A percentile compares a stretch with the other conserved stretches of the same genome.
Conservation (phyloP, 2,113 vertebrate genomes). For the Lontra canadensis region DNA sequence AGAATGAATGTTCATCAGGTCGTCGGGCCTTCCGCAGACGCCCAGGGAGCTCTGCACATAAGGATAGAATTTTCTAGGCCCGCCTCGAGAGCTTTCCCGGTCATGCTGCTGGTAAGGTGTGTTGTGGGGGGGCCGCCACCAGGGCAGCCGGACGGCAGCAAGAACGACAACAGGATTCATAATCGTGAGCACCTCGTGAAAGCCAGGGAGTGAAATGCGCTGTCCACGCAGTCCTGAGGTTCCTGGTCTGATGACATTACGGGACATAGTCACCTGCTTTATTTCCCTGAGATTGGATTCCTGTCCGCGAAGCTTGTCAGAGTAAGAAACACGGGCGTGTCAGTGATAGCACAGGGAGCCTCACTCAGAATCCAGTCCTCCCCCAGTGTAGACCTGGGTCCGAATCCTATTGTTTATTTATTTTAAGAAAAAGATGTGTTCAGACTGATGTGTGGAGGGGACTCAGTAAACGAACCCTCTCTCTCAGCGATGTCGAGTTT, state of each 20-base stretch:
- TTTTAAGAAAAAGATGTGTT: neutral
- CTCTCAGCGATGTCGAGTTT: neutral
- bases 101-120: constrained; percentile 89
- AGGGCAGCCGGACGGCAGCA: rapidly evolving
- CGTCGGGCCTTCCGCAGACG: constrained; percentile 76
- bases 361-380: neutral
- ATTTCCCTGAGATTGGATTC: neutral
- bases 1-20: constrained; percentile 86
- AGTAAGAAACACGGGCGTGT: neutral
- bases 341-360: too few relatives aligned
- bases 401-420: neutral
- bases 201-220: neutral
- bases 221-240: neutral
- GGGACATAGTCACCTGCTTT: too few relatives aligned
- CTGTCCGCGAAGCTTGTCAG: neutral
- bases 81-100: constrained; percentile 79
- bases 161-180: too few relatives aligned
- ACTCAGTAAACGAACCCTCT: neutral
- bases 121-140: neutral
- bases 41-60: constrained; percentile 83
- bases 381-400: neutral
- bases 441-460: neutral
- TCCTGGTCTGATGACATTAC: neutral
- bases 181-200: neutral
- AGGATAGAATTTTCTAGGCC: constrained; percentile 80